phyloP scores from a whole-genome alignment of 2,113 vertebrate species.

The Charadrius vociferus region DNA sequence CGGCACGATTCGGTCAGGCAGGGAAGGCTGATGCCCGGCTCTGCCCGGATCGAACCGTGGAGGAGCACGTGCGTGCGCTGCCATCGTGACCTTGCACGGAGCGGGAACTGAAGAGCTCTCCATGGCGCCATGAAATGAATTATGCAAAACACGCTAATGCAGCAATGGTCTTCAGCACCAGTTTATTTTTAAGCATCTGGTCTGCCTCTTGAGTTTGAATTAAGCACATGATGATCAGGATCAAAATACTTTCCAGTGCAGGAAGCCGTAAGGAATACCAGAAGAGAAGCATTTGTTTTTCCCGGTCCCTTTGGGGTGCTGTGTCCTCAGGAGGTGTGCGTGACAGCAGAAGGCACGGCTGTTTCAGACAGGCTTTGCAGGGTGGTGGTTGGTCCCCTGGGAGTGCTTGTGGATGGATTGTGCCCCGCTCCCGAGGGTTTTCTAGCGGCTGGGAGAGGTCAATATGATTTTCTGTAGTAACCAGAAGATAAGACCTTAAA shows the following conservation, averaged over 20 bases:
- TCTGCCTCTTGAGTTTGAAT: not conserved
- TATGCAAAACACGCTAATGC: not conserved
- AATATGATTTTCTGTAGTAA: not conserved
- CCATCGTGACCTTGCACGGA: not conserved
- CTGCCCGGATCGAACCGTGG: not conserved
- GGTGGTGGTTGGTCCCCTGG: not conserved
- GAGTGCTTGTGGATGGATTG: accelerated
- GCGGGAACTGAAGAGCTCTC: not conserved
- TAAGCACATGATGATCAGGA: not conserved
- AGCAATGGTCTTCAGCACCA: not conserved
- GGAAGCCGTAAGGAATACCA: not conserved
- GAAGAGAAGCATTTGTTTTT: accelerated
- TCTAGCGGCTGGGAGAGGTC: not conserved
- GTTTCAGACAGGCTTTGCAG: not conserved
- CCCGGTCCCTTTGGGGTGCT: accelerated
- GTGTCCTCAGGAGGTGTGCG: accelerated
- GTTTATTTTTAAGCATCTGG: not conserved
- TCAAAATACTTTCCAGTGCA: not conserved
- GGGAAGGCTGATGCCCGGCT: not conserved
- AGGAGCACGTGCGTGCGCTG: not conserved
- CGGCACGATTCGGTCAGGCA: accelerated
- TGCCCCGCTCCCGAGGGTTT: accelerated
- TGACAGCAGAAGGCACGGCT: not conserved
- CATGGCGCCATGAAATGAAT: not conserved
- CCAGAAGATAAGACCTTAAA: not conserved